Base-by-base conservation (phyloP, 2,888 invertebrate genomes). In the Prionchulus punctatus region DNA sequence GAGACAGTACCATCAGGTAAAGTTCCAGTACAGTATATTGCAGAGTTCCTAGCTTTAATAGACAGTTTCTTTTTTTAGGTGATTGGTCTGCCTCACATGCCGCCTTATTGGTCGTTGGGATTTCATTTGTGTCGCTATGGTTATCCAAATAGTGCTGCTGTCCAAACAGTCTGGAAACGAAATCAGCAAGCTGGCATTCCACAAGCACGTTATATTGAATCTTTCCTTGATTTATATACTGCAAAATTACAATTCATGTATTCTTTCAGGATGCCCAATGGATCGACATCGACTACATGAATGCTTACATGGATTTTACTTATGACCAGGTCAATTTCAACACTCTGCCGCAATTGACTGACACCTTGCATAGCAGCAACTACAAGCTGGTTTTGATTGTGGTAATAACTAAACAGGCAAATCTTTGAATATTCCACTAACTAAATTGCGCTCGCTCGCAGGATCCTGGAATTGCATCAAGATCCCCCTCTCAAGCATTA, bases 251-350 rank as follows among this genome's bases (percentile, higher is more conserved):
- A n/a, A n/a, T n/a, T n/a, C n/a, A n/a, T n/a, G n/a, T n/a, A n/a
- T n/a, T n/a, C n/a, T n/a, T n/a, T n/a, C 7, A 45, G 45, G 45
- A 45, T 45, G 50, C 53, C 4, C 55, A 55, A 28, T 55, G 43
- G 23, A 85, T 83, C 65, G 86, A 86, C 70, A 77, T 86, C 59
- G 86, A 86, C 72, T 85, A 84, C 67, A 86, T 86, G 85, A 75
- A 79, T 26, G 75, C 79, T 45, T 77, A 77, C 52, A 84, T 84
- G 68, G 84, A 84, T 68, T 86, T 86, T 66, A 84, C 85, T 0
- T 81, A 81, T 64, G 80, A 84, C 66, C 71, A 73, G n/a, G 69
- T 70, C 0, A 78, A 77, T 31, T 86, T 77, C 69, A 76, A 75
- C 49, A 81, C 78, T 1, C 71, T 86, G 43, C 81, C 83, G 0